Conservation (phyloP, 2,113 vertebrate species). For the Poicephalus gulielmi region DNA sequence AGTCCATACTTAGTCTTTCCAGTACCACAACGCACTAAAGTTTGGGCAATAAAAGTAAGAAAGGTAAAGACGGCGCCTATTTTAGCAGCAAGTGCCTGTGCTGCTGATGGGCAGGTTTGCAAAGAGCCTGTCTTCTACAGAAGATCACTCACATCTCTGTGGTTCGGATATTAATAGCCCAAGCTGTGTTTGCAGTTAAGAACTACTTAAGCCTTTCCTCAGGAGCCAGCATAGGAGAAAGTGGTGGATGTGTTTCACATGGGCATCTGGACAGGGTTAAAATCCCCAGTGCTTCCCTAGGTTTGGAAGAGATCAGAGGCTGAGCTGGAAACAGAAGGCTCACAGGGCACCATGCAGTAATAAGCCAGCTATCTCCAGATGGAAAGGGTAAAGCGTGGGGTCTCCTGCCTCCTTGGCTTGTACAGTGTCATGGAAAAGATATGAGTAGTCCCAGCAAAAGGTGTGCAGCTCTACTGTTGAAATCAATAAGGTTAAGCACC, state of each 20-base stretch:
- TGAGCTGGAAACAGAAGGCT: not conserved
- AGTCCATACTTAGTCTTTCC: not conserved
- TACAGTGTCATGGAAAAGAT: not conserved
- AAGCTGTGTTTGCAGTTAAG: not conserved
- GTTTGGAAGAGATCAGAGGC: not conserved
- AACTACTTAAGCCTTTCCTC: not conserved
- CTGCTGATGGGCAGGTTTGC: not conserved
- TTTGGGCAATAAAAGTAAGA: not conserved
- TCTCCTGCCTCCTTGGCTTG: not conserved
- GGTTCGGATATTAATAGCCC: not conserved
- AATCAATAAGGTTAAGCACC: not conserved
- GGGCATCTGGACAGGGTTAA: conserved; percentile 3
- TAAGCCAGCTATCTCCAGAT: not conserved
- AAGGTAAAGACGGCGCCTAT: not conserved
- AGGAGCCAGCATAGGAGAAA: not conserved
- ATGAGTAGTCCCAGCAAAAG: not conserved
- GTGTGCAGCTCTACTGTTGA: not conserved
- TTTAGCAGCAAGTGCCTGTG: not conserved
- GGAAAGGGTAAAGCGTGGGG: not conserved
- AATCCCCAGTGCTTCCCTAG: not conserved
- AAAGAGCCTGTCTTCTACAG: not conserved
- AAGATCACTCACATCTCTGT: not conserved
- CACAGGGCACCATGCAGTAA: not conserved
- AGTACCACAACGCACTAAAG: not conserved
- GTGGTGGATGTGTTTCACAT: fast-evolving